Evolutionary conservation across 2,797 vertebrate genomes (phyloP).

Genomic region (Cebuella pygmaea): DNA sequence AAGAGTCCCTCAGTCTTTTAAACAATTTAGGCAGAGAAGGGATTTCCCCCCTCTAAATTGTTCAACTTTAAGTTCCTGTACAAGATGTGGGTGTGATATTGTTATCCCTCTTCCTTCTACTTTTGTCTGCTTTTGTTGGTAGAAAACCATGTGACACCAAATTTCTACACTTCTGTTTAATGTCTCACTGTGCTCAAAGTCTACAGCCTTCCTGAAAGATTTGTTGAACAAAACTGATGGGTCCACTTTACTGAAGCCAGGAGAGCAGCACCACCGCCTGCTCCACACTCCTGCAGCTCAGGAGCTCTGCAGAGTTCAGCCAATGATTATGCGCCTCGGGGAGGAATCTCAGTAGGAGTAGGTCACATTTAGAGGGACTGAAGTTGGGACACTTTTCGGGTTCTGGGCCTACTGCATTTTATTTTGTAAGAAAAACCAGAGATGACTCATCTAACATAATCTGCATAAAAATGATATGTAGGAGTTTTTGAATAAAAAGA

Average conservation of each 20-base stretch:
- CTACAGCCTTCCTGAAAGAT: not conserved
- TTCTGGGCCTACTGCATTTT: constrained; percentile 21
- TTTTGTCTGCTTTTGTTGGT: not conserved
- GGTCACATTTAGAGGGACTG: constrained; percentile 68
- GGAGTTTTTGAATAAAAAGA: constrained; percentile 74
- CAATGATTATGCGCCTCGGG: not conserved
- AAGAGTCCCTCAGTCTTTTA: not conserved
- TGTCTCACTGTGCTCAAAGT: constrained; percentile 56
- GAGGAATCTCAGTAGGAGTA: constrained; percentile 28
- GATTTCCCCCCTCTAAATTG: not conserved
- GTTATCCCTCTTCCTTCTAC: not conserved
- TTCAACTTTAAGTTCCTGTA: not conserved
- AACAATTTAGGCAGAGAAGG: not conserved
- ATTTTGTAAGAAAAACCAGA: constrained; percentile 73
- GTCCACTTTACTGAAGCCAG: constrained; percentile 63
- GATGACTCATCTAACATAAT: constrained; percentile 47
- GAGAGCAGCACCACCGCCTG: not conserved
- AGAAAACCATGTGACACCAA: constrained; percentile 26
- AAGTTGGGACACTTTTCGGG: constrained; percentile 23
- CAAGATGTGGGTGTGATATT: not conserved
- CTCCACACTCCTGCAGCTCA: not conserved
- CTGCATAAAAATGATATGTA: constrained; percentile 74
- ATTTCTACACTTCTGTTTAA: constrained; percentile 66
- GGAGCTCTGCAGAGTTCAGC: not conserved
- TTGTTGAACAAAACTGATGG: constrained; percentile 56